Evolutionary conservation across 1,140 invertebrate genomes (phyloP).

Genomic region (Drosophila punjabiensis): DNA sequence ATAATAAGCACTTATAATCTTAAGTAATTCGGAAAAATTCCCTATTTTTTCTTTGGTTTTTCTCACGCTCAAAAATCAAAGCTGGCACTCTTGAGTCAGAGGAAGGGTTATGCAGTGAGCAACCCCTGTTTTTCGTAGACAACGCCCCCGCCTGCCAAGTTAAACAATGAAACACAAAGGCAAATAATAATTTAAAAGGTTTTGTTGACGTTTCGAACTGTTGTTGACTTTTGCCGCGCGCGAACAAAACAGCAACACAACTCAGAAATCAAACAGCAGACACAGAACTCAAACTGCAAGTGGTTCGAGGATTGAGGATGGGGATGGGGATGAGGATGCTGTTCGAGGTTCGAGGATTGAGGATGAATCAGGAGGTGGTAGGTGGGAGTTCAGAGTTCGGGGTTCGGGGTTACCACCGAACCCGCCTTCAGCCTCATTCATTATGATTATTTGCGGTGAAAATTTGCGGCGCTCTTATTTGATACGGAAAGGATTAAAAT

Average conservation of each 20-base stretch:
- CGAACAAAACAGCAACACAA: conserved; percentile 78
- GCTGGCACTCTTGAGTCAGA: conserved; percentile 16
- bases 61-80: conserved; percentile 50
- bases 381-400: conserved; percentile 23
- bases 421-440: conserved; percentile 53
- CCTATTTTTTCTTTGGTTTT: conserved; percentile 8
- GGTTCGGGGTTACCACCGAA: conserved; percentile 9
- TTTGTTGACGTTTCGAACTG: conserved; percentile 84
- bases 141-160: conserved; percentile 57
- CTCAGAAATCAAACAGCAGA: conserved; percentile 59
- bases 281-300: conserved; percentile 72
- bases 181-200: conserved; percentile 85
- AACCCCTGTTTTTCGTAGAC: conserved; percentile 7
- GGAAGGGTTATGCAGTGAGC: conserved; percentile 42
- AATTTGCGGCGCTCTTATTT: conserved; percentile 77
- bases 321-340: conserved; percentile 11
- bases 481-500: conserved; percentile 85
- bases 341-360: conserved; percentile 18
- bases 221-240: conserved; percentile 83
- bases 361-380: conserved; percentile 7
- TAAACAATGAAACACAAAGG: conserved; percentile 81
- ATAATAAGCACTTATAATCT: background rate
- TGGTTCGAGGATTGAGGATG: conserved; percentile 43
- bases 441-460: conserved; percentile 85
- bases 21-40: background rate